Base-by-base conservation (phyloP, 2,113 vertebrate species). In the Acrocephalus kingi region DNA sequence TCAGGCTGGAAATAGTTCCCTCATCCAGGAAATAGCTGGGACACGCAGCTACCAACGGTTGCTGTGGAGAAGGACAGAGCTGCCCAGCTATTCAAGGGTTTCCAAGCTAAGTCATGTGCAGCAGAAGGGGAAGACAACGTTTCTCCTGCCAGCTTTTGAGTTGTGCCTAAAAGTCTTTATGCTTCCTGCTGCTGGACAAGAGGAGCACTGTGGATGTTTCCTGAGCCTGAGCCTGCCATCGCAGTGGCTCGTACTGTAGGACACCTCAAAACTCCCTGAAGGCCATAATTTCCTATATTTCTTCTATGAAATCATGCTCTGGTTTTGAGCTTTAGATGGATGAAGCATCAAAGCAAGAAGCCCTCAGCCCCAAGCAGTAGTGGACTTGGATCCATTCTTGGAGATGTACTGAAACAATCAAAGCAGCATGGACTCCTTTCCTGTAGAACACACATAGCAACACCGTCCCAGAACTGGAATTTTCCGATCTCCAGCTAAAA, bases 1-100 rank as follows among this genome's bases (percentile, higher is more conserved):
- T 61, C 69, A 85, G 54, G 35, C 66, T 97, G 82, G 92, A 95
- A 94, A 91, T 66, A 73, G 68, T 75, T 84, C 69, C 54, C 52
- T 96, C 78, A 94, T 87, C 37, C 84, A 93, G 94, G 75, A 95
- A 96, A 93, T 83, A 90, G 87, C 54, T 90, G 37, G 84, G 74
- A 91, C 78, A 56, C 4, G 18, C 67, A 93, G 82, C 90, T 89
- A 90, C 87, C 0, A 2, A 52, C 5, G 2, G 74, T 79, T 97
- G 90, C 84, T 91, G 71, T 87, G 90, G 92, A 90, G 80, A 89
- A 84, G 85, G 58, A 76, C 41, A 73, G 74, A 78, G 73, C 74
- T 90, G 78, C 58, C 71, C 31, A 64, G 74, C 49, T 94, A 95
- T 90, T 87, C 71, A 31, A 87, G 56, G 78, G 90, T 94, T 91